Evolutionary conservation across 2,888 invertebrate genomes (phyloP), one percentile per base, ranked within the genome.

Genomic region (Conus canariensis): DNA sequence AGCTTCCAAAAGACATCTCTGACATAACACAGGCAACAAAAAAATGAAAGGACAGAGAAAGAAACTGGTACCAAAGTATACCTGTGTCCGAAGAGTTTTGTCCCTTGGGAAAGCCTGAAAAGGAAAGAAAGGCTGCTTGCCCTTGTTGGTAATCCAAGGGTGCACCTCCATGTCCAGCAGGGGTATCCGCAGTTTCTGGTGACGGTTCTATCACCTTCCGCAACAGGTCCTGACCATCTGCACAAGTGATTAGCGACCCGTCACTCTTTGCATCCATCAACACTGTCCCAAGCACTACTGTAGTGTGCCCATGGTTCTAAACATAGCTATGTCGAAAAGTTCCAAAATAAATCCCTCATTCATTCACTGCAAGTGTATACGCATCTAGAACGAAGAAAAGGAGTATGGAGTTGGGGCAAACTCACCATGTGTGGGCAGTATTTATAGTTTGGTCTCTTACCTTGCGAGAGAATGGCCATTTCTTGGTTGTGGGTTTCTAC

Each of bases 401-500:
- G 70, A 14, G 70, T 19, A 70, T 19, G 16, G 19, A 70, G 70
- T 19, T 16, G 2, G 70, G 8, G 8, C 7, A 22, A 70, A 22
- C 7, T 70, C 19, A 22, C 64, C 64, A 14, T 16, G 7, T 64
- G 64, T 64, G 8, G 64, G 1, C 64, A 64, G 45, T 45, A 45
- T 45, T 45, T 45, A 45, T 45, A 45, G 45, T 45, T 45, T 45
- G 45, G 45, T 64, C 64, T 64, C 30, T 86, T 91, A 96, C 96
- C 96, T 93, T 93, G 91, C 56, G 95, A 92, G 19, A 96, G 94
- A 77, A 94, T 93, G 45, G 93, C 92, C 95, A 96, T 95, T 90
- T 96, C 96, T 80, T 94, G 94, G 25, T 94, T 92, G 93, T 98
- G 98, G 85, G 96, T 96, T 87, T 97, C 95, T 3, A 97, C 97